Percentiles rank a stretch among this genome's conserved stretches.
Evolutionary conservation across 2,113 vertebrate species (phyloP).

Genomic region (Monarcha castaneiventris): DNA sequence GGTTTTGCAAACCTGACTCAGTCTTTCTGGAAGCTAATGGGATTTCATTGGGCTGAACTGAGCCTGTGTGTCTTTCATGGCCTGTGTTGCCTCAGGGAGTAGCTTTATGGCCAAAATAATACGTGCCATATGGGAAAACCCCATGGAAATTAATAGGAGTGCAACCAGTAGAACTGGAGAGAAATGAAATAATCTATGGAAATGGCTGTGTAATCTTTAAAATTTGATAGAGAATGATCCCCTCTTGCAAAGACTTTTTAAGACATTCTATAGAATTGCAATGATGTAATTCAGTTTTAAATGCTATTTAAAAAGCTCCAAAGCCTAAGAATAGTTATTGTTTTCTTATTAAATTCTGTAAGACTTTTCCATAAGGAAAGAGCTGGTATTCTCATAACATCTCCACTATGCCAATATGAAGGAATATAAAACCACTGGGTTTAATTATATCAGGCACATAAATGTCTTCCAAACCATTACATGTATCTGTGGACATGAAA

Average conservation of each 20-base stretch:
- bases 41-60: neutral
- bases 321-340: slow-evolving; percentile 57
- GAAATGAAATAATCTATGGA: slow-evolving; percentile 53
- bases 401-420: neutral
- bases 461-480: slow-evolving; percentile 28
- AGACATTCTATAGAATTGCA: slow-evolving; percentile 35
- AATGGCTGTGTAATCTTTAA: slow-evolving; percentile 41
- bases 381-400: slow-evolving; percentile 38
- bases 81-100: slow-evolving; percentile 1
- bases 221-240: slow-evolving; percentile 27
- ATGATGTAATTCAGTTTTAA: slow-evolving; percentile 36
- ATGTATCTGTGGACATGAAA: neutral
- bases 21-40: neutral
- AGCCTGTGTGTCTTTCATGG: neutral
- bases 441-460: slow-evolving; percentile 39
- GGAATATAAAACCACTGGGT: slow-evolving; percentile 26
- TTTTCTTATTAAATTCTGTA: slow-evolving; percentile 45
- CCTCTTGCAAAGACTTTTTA: slow-evolving; percentile 3
- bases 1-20: neutral
- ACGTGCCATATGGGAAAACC: slow-evolving; percentile 20
- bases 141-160: slow-evolving; percentile 27
- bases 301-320: slow-evolving; percentile 34
- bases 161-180: slow-evolving; percentile 45
- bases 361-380: slow-evolving; percentile 40
- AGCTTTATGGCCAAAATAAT: slow-evolving; percentile 49